Base-by-base conservation (phyloP, 1,140 invertebrate genomes). In the Eufriesea mexicana region DNA sequence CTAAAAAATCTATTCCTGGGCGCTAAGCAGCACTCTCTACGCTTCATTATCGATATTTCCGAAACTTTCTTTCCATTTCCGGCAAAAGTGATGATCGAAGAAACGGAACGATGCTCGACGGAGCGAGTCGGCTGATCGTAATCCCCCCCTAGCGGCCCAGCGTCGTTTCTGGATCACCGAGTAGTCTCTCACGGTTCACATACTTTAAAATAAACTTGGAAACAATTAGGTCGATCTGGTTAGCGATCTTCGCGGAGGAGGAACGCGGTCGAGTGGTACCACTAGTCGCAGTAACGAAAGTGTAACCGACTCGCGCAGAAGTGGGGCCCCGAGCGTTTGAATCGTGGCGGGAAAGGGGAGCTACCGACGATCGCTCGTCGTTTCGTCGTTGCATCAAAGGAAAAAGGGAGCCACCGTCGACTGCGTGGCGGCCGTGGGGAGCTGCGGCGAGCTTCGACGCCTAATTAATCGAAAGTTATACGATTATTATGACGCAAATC, bases 231-330 rank as follows among this genome's bases (percentile, higher is more conserved):
- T 82, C 79, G 79, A 82, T 83, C 64, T 62, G 80, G 42, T 83
- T 77, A 70, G 47, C 79, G 81, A 84, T 89, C 85, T 64, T 67
- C 64, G 68, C 47, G 57, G 84, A 86, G 85, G 87, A 90, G 85
- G 86, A 90, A 89, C 86, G 78, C 88, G 84, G 84, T 76, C 84
- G 85, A 90, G 85, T 92, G 91, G 89, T 91, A 91, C 87, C 87
- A 85, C 91, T 91, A 90, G 90, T 90, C 91, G 88, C 90, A 91
- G 82, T 87, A 92, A 92, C 87, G 91, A 93, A 93, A 93, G 92
- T 92, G 91, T 92, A 93, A 93, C 89, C 88, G 87, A 90, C 68
- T 80, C 64, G 86, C 81, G 72, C 67, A 67, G 74, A 86, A 87
- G 84, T 86, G 79, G 84, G 74, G 79, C 76, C 75, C 83, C 75